Conservation (phyloP, 2,888 invertebrate species). For the Limnephilus marmoratus region DNA sequence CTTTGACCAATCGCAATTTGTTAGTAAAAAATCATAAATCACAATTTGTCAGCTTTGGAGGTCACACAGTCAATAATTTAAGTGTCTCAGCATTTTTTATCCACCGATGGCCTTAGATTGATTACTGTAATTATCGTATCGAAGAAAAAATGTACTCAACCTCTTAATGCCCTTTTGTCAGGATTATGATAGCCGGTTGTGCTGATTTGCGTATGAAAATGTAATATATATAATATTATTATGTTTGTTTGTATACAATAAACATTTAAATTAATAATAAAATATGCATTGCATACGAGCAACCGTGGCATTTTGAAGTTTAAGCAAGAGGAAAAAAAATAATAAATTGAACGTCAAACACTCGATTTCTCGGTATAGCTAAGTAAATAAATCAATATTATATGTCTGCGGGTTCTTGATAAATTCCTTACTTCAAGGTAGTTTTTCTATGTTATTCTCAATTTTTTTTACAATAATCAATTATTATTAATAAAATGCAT, state of each 20-base stretch:
- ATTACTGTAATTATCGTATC: not conserved
- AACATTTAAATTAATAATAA: not conserved
- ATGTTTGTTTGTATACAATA: not conserved
- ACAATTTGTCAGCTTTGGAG: not conserved
- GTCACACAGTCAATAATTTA: not conserved
- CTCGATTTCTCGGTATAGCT: not conserved
- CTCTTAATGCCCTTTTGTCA: not conserved
- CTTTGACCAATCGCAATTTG: no score
- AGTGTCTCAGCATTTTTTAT: not conserved
- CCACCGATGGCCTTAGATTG: not conserved
- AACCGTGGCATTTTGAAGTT: not conserved
- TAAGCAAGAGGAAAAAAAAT: not conserved
- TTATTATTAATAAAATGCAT: not conserved
- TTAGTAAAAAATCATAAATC: not conserved
- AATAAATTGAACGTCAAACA: not conserved
- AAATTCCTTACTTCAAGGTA: not conserved
- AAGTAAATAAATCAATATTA: not conserved
- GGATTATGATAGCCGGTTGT: not conserved
- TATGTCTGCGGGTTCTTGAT: not conserved
- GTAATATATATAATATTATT: not conserved
- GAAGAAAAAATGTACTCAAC: not conserved
- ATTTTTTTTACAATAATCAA: not conserved
- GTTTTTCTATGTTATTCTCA: not conserved
- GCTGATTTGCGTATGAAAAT: not conserved
- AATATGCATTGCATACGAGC: not conserved